phyloP scores from a whole-genome alignment of 2,113 vertebrate genomes.

The Eptesicus fuscus region DNA sequence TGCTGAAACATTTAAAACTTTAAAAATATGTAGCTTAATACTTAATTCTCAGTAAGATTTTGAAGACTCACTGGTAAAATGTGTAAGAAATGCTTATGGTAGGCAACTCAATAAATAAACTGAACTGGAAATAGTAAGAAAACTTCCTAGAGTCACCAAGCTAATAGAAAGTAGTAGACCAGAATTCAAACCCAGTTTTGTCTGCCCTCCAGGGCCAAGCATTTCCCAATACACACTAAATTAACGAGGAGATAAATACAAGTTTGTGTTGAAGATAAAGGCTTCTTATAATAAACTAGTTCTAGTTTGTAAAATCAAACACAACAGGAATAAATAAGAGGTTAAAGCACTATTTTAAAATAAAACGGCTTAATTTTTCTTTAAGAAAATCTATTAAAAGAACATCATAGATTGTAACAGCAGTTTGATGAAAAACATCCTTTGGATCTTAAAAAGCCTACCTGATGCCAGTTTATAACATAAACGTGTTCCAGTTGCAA shows the following conservation, averaged over 20 bases:
- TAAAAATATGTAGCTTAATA: neutral
- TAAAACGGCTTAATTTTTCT: neutral
- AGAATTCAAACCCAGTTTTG: neutral
- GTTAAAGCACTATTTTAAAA: neutral
- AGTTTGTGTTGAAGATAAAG: neutral
- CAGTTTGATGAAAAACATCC: neutral
- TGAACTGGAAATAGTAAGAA: neutral
- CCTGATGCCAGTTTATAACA: neutral
- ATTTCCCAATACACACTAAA: neutral
- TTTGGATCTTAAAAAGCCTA: neutral
- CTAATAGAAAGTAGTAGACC: neutral
- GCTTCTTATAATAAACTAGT: neutral
- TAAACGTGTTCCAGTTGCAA: neutral
- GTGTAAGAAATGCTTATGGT: neutral
- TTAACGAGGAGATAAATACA: neutral
- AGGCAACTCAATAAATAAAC: neutral
- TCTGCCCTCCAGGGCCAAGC: neutral
- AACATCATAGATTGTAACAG: neutral
- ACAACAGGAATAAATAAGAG: neutral
- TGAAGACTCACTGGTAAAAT: neutral
- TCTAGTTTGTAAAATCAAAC: neutral
- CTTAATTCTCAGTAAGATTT: conserved; percentile 13
- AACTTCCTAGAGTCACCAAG: neutral
- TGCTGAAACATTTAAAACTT: conserved; percentile 22
- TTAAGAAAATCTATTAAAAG: neutral